Evolutionary conservation across 2,797 vertebrate species (phyloP), one percentile per base, ranked within the genome.

Genomic region (Liparis tanakae): DNA sequence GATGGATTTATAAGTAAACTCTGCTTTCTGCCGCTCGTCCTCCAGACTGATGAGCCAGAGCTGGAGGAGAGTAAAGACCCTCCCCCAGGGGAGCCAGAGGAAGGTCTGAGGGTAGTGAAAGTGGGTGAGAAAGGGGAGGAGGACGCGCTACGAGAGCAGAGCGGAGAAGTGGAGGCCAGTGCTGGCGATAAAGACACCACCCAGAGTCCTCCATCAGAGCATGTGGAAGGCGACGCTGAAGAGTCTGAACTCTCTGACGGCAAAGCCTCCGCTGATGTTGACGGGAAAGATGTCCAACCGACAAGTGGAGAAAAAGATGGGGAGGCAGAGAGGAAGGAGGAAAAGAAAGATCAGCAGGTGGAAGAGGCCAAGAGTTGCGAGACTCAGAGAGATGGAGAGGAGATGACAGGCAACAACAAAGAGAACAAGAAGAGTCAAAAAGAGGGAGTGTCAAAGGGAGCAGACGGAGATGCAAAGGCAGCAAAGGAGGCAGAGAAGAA

Each of bases 101-200:
- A 76, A 68, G 78, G 67, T 69, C 83, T 77, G 25, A 62, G 58
- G 58, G 53, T 61, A 78, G 60, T 17, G 61, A 48, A 51, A 4
- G 51, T 25, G 36, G 50, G 4, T 43, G 66, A 44, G 25, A 82
- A 51, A 34, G 57, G 7, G 6, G 58, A 76, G 46, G 34, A 76
- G 67, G 83, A 70, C 22, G 66, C 79, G 39, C 57, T 6, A 18
- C 18, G 61, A 72, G 76, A 77, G 22, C 72, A 70, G 20, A 36
- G 9, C n/a, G 56, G 25, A 53, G 73, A 67, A 36, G 70, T 79
- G 58, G 57, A 82, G n/a, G 22, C 33, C 33, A 48, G 67, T 0
- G 54, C 67, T 7, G 80, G 44, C 72, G 91, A 90, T n/a, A 74
- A 30, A 61, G 73, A 87, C 18, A 58, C 79, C 25, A 18, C 68